Evolutionary conservation across 2,113 vertebrate genomes (phyloP).

Genomic region (Zootoca vivipara): DNA sequence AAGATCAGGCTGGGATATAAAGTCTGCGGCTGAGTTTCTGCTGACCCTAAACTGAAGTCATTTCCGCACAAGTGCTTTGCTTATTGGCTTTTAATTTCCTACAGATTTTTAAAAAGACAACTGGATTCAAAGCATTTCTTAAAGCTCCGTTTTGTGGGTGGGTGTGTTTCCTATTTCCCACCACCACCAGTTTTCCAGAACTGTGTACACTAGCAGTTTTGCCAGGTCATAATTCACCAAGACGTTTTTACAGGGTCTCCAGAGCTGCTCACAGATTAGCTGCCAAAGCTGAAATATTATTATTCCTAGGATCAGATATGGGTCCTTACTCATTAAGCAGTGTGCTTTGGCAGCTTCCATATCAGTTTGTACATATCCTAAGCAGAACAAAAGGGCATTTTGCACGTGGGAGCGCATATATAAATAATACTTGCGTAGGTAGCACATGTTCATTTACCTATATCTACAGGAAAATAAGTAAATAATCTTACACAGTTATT

Average conservation of each 20-base stretch:
- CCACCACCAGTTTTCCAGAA: constrained; percentile 12
- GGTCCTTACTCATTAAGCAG: constrained; percentile 40
- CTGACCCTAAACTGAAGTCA: constrained; percentile 1
- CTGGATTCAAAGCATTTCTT: not conserved
- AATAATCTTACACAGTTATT: not conserved
- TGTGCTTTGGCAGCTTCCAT: constrained; percentile 22
- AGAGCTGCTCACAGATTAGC: constrained; percentile 11
- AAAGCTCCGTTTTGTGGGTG: not conserved
- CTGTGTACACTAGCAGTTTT: not conserved
- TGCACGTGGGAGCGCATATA: constrained; percentile 9
- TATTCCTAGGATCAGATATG: constrained; percentile 25
- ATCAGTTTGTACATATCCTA: not conserved
- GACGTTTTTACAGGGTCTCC: constrained; percentile 17
- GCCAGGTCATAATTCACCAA: not conserved
- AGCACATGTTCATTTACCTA: not conserved
- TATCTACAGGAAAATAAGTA: constrained; percentile 2
- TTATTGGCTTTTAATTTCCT: not conserved
- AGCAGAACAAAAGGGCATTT: not conserved
- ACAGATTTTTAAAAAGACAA: not conserved
- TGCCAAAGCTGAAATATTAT: constrained; percentile 32
- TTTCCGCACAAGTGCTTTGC: not conserved
- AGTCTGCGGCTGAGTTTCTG: constrained; percentile 12
- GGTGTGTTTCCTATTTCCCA: not conserved
- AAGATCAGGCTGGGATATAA: constrained; percentile 5
- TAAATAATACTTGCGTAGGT: not conserved